These are phyloP conservation scores for Esperia sulphurella DNA, from an alignment of 2,888 invertebrate genomes.

Conservation along the genomic window DNA sequence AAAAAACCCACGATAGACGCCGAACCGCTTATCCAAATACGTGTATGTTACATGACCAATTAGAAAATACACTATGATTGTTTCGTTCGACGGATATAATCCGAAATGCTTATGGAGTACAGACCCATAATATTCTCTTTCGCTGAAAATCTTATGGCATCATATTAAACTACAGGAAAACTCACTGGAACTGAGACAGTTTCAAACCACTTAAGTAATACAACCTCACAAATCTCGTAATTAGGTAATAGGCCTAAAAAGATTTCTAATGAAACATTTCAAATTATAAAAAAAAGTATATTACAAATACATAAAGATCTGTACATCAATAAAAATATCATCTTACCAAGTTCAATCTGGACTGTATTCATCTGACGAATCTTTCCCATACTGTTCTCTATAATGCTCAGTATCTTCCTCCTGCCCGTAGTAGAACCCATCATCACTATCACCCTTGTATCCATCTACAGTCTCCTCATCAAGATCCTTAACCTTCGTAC, in stretches of 20 bases:
- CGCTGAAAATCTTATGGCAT: too few species aligned
- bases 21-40: too few species aligned
- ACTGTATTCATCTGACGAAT: constrained; percentile 42
- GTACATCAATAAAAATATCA: neutral
- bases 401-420: constrained; percentile 59
- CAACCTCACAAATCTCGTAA: too few species aligned
- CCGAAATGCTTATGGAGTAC: too few species aligned
- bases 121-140: too few species aligned
- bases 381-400: constrained; percentile 45
- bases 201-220: too few species aligned
- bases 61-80: too few species aligned
- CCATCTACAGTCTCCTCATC: constrained; percentile 45
- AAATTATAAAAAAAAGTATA: neutral
- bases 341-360: constrained; percentile 29
- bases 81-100: too few species aligned
- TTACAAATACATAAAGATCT: neutral
- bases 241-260: neutral
- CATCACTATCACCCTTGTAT: constrained; percentile 60
- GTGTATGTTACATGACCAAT: too few species aligned
- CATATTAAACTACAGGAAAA: too few species aligned
- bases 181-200: too few species aligned
- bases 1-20: too few species aligned
- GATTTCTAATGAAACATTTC: neutral
- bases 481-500: constrained; percentile 30
- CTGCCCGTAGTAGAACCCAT: constrained; percentile 68